Evolutionary conservation across 1,140 invertebrate species (phyloP), one percentile per base, ranked within the genome.

Genomic region (Dryas iulia): DNA sequence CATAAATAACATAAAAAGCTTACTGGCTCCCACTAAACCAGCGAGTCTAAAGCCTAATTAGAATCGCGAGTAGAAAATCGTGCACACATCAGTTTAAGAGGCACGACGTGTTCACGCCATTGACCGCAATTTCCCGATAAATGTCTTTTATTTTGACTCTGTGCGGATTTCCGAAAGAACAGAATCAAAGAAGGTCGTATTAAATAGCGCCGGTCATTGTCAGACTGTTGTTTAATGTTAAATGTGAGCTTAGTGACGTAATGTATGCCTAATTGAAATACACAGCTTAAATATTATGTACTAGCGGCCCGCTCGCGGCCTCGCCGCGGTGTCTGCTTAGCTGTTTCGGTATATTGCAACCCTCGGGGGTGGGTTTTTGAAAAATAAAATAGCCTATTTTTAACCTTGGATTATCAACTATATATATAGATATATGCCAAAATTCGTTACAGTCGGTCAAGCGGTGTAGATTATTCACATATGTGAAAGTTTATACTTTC

Each of bases 91-190:
- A 47, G 21, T 7, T 47, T 21, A 21, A 6, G 18, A 11, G 8
- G 7, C 39, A 47, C 39, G 39, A 47, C 39, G 14, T 47, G 39
- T 47, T 47, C 39, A 47, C 39, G 39, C 39, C 39, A 47, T 47
- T 47, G 39, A 47, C 39, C 39, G 39, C 39, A 10, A 47, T 47
- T 47, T 21, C 14, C 39, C 18, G 18, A 47, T 47, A 47, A 47
- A 47, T 47, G 18, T 21, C 39, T 47, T 47, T 21, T 21, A 47
- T 18, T 47, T 47, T 47, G 39, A 47, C 39, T 18, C 21, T 47
- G 18, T 47, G 14, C 39, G 39, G 39, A 47, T 47, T 18, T 47
- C 39, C 39, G 39, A 47, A 21, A 21, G 18, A 47, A 14, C 14
- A 1, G 6, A 8, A 8, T 18, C 14, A 47, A n/a, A 47, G 39